Evolutionary conservation across 2,113 vertebrate genomes (phyloP).

Genomic region (Aythya baeri): DNA sequence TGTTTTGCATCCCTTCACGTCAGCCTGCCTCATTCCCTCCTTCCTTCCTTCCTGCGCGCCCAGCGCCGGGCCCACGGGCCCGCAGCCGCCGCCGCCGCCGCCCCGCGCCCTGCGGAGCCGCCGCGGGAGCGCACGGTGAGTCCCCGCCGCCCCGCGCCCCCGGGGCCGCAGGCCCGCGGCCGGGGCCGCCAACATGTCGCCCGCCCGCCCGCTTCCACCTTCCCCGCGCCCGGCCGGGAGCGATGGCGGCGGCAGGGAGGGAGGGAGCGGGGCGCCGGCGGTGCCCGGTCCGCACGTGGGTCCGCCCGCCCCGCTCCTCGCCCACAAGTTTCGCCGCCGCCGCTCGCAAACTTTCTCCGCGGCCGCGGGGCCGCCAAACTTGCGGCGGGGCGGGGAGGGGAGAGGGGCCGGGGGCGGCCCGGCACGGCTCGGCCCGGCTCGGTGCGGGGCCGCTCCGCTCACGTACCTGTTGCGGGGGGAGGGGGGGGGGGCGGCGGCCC

Average conservation of each 20-base stretch:
- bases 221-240: background rate
- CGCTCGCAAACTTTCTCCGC: background rate
- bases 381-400: background rate
- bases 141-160: background rate
- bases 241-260: conserved; percentile 2
- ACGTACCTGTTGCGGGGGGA: no score
- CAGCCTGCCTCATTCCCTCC: conserved; percentile 85
- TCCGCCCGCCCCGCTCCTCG: background rate
- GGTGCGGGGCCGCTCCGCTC: background rate
- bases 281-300: background rate
- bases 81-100: background rate
- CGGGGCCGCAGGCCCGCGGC: background rate
- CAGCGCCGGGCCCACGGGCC: conserved; percentile 40
- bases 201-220: background rate
- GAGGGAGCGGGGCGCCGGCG: background rate
- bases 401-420: background rate
- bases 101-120: conserved; percentile 32
- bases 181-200: background rate
- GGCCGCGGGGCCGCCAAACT: background rate
- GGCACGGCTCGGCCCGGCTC: no score
- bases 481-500: no score
- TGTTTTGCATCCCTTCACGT: conserved; percentile 83
- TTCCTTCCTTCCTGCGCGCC: conserved; percentile 73
- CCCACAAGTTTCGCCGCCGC: background rate
- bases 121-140: conserved; percentile 58